Evolutionary conservation across 2,888 invertebrate genomes (phyloP).

Genomic region (Drosophila melanosoma): DNA sequence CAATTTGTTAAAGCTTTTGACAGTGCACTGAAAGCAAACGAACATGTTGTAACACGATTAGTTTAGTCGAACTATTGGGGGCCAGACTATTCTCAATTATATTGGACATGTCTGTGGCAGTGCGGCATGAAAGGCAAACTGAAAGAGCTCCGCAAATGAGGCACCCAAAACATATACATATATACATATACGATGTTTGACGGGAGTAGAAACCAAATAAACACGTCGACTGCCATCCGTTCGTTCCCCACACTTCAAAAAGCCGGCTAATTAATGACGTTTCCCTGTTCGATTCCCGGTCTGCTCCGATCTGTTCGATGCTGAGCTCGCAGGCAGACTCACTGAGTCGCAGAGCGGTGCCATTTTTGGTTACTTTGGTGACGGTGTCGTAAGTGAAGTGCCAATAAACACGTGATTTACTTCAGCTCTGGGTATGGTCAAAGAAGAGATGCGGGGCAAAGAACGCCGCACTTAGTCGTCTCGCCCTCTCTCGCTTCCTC

Average conservation of each 20-base stretch:
- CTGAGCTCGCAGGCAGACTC: slow-evolving; percentile 42
- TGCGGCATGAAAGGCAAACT: slow-evolving; percentile 60
- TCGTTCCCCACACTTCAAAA: slow-evolving; percentile 74
- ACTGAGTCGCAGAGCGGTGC: slow-evolving; percentile 60
- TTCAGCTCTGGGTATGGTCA: slow-evolving; percentile 59
- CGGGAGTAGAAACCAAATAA: slow-evolving; percentile 68
- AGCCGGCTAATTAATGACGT: slow-evolving; percentile 77
- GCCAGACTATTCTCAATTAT: slow-evolving; percentile 17
- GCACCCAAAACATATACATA: slow-evolving; percentile 39
- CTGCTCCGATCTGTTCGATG: slow-evolving; percentile 19
- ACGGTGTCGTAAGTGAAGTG: slow-evolving; percentile 81
- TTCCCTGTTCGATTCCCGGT: slow-evolving; percentile 49
- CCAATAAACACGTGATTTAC: slow-evolving; percentile 84
- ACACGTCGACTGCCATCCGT: slow-evolving; percentile 75
- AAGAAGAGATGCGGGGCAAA: slow-evolving; percentile 47
- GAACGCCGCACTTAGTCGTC: slow-evolving; percentile 49
- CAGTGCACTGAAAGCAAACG: neutral
- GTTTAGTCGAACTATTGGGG: neutral
- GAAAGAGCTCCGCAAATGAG: slow-evolving; percentile 73
- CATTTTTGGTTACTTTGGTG: slow-evolving; percentile 72
- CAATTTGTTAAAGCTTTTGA: slow-evolving; percentile 14
- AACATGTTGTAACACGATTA: neutral
- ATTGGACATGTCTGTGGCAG: slow-evolving; percentile 46
- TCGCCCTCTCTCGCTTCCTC: slow-evolving; percentile 9
- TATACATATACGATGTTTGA: slow-evolving; percentile 46